Evolutionary conservation across 2,797 vertebrate genomes (phyloP).

Genomic region (Galagoides demidoff): DNA sequence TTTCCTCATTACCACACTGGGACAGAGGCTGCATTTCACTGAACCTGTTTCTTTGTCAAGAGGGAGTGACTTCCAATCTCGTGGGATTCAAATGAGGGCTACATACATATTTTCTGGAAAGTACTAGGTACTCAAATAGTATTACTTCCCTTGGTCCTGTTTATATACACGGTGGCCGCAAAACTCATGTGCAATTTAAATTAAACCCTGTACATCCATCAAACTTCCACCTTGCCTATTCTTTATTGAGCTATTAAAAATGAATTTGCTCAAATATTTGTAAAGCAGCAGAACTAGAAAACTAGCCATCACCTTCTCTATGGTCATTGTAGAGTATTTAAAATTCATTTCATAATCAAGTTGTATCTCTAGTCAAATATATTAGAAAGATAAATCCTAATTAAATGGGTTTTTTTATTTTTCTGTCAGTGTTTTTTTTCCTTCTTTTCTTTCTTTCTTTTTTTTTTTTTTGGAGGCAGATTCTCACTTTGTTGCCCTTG

Average conservation of each 20-base stretch:
- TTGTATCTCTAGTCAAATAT: neutral
- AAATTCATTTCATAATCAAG: neutral
- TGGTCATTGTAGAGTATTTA: neutral
- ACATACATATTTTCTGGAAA: neutral
- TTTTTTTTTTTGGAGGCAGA: too few species aligned
- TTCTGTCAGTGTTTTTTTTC: too few species aligned
- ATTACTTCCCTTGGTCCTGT: neutral
- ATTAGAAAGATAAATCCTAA: neutral
- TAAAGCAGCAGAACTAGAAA: constrained; percentile 6
- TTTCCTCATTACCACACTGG: neutral
- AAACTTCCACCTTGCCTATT: neutral
- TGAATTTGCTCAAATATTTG: neutral
- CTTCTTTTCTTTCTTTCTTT: too few species aligned
- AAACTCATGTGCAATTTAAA: too few species aligned
- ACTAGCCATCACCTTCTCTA: neutral
- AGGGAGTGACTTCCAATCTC: neutral
- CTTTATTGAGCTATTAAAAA: neutral
- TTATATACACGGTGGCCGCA: too few species aligned
- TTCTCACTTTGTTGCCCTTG: too few species aligned
- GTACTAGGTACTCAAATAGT: neutral
- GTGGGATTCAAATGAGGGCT: neutral
- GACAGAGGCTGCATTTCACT: neutral
- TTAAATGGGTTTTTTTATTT: too few species aligned
- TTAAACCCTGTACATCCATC: neutral
- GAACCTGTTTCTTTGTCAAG: neutral